phyloP scores from a whole-genome alignment of 2,113 vertebrate genomes.

The Thalassarche chlororhynchos region DNA sequence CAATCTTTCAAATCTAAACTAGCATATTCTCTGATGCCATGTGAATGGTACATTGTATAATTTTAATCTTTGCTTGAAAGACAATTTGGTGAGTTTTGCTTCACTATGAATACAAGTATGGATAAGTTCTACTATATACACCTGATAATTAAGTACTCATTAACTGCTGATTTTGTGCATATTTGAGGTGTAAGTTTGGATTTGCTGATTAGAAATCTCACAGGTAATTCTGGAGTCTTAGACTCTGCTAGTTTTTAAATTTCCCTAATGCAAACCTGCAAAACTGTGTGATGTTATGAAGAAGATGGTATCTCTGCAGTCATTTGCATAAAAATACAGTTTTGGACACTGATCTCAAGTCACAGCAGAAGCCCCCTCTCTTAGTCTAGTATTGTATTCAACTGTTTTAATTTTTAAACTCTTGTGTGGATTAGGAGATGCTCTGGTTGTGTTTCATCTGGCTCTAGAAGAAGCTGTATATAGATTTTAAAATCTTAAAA shows the following conservation, averaged over 20 bases:
- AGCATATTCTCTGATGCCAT: not conserved
- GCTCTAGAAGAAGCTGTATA: not conserved
- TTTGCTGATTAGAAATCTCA: not conserved
- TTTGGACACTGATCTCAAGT: not conserved
- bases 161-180: not conserved
- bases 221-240: not conserved
- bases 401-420: not conserved
- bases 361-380: not conserved
- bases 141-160: not conserved
- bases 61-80: not conserved
- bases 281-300: not conserved
- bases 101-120: not conserved
- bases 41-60: not conserved
- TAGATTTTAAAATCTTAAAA: not conserved
- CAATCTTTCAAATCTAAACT: not conserved
- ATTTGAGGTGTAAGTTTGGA: not conserved
- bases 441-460: not conserved
- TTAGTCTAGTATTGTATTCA: not conserved
- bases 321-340: not conserved
- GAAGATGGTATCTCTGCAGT: not conserved
- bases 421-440: not conserved
- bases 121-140: not conserved
- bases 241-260: not conserved
- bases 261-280: not conserved
- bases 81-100: not conserved